Evolutionary conservation across 1,140 invertebrate genomes (phyloP), one percentile per base, ranked within the genome.

Genomic region (Drosophila tsacasi): DNA sequence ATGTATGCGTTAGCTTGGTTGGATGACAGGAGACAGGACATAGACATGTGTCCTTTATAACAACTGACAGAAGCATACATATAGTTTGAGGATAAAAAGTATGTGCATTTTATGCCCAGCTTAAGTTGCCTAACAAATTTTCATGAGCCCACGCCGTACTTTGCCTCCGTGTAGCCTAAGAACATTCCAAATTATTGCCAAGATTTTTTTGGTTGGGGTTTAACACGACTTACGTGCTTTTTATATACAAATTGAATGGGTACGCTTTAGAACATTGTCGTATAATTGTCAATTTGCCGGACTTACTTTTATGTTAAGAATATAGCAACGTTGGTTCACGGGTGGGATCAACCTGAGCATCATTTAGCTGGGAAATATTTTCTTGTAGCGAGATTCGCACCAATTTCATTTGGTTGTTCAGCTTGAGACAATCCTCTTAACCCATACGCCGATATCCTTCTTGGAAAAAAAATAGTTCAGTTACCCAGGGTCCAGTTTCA

Each of bases 31-130:
- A 62, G 52, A 83, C 75, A 83, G 57, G 77, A 86, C 75, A 69
- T 77, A 68, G 84, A 89, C 85, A 89, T 90, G 85, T 89, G 85
- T 81, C 83, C 59, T 54, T 80, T 87, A 80, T 50, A 47, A 39
- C 67, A 83, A 69, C 54, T 89, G 85, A 89, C 85, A 89, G 81
- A 67, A 71, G 67, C 74, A 68, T 46, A 73, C 68, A 73, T 50
- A 73, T 67, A 74, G 67, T 44, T 60, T 39, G 46, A 27, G 44
- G 27, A 50, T 35, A 66, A 76, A 59, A 68, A 73, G 60, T 62
- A 44, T 69, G 73, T 68, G 81, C 74, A 90, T 73, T 89, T 89
- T 90, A 89, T 89, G 85, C 78, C 60, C 37, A 68, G 85, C 81
- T 89, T 89, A 89, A 55, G 76, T 58, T 65, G 66, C 44, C 60